These are phyloP conservation scores for Stegastes partitus DNA, from an alignment of 2,113 vertebrate genomes.

Conservation along the genomic window DNA sequence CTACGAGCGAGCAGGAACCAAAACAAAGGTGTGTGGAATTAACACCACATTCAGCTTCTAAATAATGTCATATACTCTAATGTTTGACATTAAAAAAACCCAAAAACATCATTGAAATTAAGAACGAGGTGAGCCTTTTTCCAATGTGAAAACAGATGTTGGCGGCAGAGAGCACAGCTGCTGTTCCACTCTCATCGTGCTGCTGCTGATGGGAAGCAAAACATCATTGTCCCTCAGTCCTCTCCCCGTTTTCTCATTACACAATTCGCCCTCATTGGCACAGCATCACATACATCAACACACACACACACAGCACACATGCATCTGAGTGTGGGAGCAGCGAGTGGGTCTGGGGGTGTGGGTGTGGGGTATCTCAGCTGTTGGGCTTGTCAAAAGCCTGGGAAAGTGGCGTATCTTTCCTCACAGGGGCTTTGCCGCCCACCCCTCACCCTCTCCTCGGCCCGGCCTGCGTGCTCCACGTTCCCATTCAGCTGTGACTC, in stretches of 20 bases:
- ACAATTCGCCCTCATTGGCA: conserved; percentile 84
- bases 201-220: conserved; percentile 71
- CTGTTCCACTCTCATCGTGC: conserved; percentile 41
- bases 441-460: too few relatives aligned
- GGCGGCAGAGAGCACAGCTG: conserved; percentile 81
- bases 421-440: background rate
- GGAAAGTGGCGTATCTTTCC: conserved; percentile 85
- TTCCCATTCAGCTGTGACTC: conserved; percentile 56
- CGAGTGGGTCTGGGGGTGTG: conserved; percentile 45
- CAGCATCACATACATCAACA: conserved; percentile 78
- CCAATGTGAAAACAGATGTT: background rate
- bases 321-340: conserved; percentile 76
- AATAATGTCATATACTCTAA: too few relatives aligned
- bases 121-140: too few relatives aligned
- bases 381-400: conserved; percentile 84
- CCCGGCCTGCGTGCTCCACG: background rate
- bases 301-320: conserved; percentile 42
- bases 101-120: too few relatives aligned
- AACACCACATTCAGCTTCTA: too few relatives aligned
- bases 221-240: conserved; percentile 70
- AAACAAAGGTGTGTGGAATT: too few relatives aligned
- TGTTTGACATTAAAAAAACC: too few relatives aligned
- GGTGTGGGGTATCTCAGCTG: conserved; percentile 86
- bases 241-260: conserved; percentile 78
- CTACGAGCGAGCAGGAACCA: too few relatives aligned